Evolutionary conservation across 2,888 invertebrate species (phyloP), one percentile per base, ranked within the genome.

Genomic region (Hemistola chrysoprasaria): DNA sequence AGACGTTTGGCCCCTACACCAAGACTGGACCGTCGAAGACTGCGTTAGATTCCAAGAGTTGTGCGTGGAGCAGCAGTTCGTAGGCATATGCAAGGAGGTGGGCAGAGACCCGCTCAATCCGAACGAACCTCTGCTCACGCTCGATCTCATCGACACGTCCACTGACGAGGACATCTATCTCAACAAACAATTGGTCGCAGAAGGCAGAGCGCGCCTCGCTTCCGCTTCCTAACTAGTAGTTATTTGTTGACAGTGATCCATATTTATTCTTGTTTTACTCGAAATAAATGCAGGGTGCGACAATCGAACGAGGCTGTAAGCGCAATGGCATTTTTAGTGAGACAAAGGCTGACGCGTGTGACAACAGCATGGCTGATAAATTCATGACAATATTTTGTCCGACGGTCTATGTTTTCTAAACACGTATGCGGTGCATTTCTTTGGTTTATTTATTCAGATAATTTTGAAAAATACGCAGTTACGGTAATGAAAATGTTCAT

Each of bases 11-110:
- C 91, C 91, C 22, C 73, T 85, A 9, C 90, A 92, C 54, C 83
- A 81, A 57, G 92, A 94, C 74, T 95, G 94, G 94, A 89, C 92
- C 0, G 91, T 93, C 53, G 93, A 93, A 56, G 95, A 95, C 73
- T 94, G 94, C 60, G 78, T 93, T 34, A 81, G 91, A 43, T 96
- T 96, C 69, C 93, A 94, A 59, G 88, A 93, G 53, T 65, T 95
- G 47, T 93, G 94, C 3, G 91, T 92, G 22, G 91, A 92, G 22
- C 92, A 92, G 58, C 87, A 91, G 34, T 94, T 95, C 50, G 93
- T 93, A 7, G 93, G 94, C 0, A 71, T 92, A 30, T 90, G 95
- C 33, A 90, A 90, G 48, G 90, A 92, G 9, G 90, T 92, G 5
- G 91, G 90, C 40, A 85, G 85, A 26, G 94, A 94, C 59, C 90